Evolutionary conservation across 2,888 invertebrate genomes (phyloP).

Genomic region (Orthonevra nobilis): DNA sequence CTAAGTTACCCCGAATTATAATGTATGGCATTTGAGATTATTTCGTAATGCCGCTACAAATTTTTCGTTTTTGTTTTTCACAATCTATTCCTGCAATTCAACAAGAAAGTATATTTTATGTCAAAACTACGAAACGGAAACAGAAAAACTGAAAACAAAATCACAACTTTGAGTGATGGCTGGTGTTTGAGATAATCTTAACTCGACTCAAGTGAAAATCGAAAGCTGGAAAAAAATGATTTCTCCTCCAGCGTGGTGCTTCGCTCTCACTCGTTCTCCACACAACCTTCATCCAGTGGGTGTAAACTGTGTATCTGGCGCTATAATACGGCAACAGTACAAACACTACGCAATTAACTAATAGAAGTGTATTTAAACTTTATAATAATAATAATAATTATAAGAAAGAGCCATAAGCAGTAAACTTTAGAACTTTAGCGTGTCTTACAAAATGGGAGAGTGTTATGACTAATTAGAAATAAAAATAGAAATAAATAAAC

Average conservation of each 20-base stretch:
- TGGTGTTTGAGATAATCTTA: conserved; percentile 19
- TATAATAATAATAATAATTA: conserved; percentile 9
- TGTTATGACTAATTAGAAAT: conserved; percentile 26
- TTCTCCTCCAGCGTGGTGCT: conserved; percentile 54
- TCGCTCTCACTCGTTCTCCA: conserved; percentile 36
- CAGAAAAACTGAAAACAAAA: conserved; percentile 21
- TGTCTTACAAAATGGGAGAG: conserved; percentile 35
- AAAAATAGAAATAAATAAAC: conserved; percentile 16
- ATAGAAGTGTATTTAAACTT: conserved; percentile 23
- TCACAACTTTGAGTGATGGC: neutral
- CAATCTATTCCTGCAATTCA: conserved; percentile 33
- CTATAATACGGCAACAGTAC: neutral
- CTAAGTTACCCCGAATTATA: conserved; percentile 92
- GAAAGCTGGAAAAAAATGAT: conserved; percentile 52
- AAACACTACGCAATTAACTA: conserved; percentile 26
- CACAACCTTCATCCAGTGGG: conserved; percentile 67
- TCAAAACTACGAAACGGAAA: neutral
- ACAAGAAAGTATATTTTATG: conserved; percentile 13
- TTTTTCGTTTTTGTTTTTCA: conserved; percentile 50
- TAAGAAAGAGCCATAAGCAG: conserved; percentile 14
- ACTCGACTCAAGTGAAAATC: conserved; percentile 55
- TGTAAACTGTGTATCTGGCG: conserved; percentile 58
- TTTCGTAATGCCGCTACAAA: conserved; percentile 69
- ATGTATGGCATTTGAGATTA: conserved; percentile 89
- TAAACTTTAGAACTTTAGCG: conserved; percentile 28